Evolutionary conservation across 2,113 vertebrate genomes (phyloP).

Genomic region (Heloderma charlesbogerti): DNA sequence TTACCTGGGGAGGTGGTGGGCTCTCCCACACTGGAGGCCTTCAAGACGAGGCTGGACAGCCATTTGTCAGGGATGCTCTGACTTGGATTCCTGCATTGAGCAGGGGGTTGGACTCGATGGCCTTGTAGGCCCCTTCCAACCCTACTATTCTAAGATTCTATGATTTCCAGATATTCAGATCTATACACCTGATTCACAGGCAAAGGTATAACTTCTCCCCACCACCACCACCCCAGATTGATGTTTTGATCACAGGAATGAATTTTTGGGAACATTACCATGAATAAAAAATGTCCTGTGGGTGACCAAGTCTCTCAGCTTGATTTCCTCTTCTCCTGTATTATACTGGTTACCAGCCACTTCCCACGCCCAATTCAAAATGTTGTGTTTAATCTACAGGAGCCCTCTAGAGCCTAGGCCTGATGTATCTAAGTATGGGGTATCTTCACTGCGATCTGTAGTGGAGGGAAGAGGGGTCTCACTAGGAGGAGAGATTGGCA

Average conservation of each 20-base stretch:
- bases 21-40: no score
- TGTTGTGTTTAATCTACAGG: not conserved
- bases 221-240: no score
- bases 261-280: not conserved
- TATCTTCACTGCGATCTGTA: no score
- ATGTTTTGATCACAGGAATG: not conserved
- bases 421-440: not conserved
- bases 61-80: no score
- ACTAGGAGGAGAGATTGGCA: not conserved
- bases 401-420: not conserved
- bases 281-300: not conserved
- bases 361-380: not conserved
- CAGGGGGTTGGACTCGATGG: no score
- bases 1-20: no score
- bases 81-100: no score
- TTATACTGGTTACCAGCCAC: not conserved
- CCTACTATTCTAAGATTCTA: no score
- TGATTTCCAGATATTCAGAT: not conserved
- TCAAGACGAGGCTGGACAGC: no score
- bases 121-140: no score
- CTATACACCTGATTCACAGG: not conserved
- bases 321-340: not conserved
- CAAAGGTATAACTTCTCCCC: not conserved
- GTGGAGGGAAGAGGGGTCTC: no score
- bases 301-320: not conserved